phyloP scores from a whole-genome alignment of 2,797 vertebrate genomes.

The Sebastiscus tertius region DNA sequence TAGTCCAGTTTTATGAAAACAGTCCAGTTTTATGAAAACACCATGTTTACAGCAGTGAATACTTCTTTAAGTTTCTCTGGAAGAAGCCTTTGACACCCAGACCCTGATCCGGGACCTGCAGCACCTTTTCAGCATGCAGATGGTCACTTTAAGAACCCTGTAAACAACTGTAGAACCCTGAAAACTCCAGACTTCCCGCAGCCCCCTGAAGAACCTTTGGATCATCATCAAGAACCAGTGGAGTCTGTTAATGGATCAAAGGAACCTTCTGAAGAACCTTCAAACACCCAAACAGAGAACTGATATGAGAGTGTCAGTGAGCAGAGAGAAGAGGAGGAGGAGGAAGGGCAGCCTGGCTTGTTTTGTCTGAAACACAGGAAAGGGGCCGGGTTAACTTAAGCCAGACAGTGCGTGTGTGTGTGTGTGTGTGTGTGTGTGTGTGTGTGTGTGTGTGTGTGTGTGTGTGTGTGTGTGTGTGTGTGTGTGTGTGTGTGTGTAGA shows the following conservation, averaged over 20 bases:
- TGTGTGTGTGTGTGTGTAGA: conserved; percentile 19
- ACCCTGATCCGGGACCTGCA: no score
- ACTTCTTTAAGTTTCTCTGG: no score
- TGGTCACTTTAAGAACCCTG: no score
- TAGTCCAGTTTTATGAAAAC: no score
- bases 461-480: conserved; percentile 24
- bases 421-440: not conserved
- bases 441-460: not conserved
- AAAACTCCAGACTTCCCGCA: no score
- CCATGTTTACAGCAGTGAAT: no score
- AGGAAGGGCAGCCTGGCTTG: conserved; percentile 54
- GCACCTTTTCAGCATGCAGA: no score
- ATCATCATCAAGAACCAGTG: no score
- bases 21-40: no score
- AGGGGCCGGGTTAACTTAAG: conserved; percentile 78
- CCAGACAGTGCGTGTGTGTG: conserved; percentile 44
- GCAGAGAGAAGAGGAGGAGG: not conserved
- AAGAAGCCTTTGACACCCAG: no score
- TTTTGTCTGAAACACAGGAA: conserved; percentile 87
- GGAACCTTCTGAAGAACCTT: not conserved
- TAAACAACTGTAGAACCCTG: no score
- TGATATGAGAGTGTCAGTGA: not conserved
- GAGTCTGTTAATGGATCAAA: not conserved
- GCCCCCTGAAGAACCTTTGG: no score
- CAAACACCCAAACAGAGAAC: not conserved